A percentile compares a stretch with the other conserved stretches of the same genome.
phyloP scores from a whole-genome alignment of 2,113 vertebrate genomes.

The Scolopax mira region DNA sequence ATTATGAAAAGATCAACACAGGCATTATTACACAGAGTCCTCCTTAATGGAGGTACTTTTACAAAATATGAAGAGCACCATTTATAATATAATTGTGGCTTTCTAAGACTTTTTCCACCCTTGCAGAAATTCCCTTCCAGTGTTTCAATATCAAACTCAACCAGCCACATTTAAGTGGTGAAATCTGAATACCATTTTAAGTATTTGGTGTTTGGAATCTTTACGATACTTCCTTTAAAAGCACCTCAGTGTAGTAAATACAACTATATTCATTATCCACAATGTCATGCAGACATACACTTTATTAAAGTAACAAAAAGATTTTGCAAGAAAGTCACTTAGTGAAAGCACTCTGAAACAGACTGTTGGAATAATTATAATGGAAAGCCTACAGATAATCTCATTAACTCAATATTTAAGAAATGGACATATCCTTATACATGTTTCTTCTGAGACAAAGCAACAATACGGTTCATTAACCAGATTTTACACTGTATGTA shows the following conservation, averaged over 20 bases:
- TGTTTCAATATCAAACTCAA: background rate
- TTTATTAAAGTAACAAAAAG: slow-evolving; percentile 17
- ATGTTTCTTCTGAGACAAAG: background rate
- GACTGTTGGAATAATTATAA: background rate
- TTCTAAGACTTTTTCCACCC: background rate
- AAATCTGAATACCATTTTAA: background rate
- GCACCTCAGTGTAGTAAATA: background rate
- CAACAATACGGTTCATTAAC: background rate
- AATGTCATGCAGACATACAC: background rate
- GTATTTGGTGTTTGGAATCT: background rate
- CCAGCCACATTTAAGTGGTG: background rate
- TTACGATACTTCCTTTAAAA: background rate
- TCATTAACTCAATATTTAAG: background rate
- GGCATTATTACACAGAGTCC: background rate
- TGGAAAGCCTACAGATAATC: background rate
- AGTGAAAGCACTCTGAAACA: background rate
- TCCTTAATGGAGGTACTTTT: background rate
- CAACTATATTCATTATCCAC: background rate
- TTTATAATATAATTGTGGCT: background rate
- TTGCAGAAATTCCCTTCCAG: background rate
- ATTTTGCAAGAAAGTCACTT: background rate
- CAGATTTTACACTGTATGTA: background rate
- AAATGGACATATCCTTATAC: background rate
- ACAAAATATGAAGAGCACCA: background rate
- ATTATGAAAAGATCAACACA: background rate